Conservation (phyloP, 1,140 invertebrate species). For the Drosophila ironensis region DNA sequence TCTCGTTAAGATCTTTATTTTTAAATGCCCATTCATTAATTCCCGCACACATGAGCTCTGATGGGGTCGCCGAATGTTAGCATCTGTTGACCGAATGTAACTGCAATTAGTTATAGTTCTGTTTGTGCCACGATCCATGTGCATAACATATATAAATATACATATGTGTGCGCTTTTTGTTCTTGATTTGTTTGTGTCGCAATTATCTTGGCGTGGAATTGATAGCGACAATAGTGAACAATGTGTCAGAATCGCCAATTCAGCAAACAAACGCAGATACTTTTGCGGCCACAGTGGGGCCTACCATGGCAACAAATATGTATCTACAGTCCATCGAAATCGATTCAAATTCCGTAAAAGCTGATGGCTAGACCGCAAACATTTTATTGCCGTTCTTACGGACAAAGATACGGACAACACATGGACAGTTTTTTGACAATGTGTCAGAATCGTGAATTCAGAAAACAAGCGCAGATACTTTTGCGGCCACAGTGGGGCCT, state of each 20-base stretch:
- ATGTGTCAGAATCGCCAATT: conserved; percentile 21
- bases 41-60: background rate
- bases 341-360: too few relatives aligned
- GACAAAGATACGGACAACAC: too few relatives aligned
- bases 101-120: conserved; percentile 23
- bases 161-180: conserved; percentile 4
- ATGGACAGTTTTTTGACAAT: too few relatives aligned
- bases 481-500: background rate
- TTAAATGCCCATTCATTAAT: conserved; percentile 11
- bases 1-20: conserved; percentile 11
- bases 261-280: conserved; percentile 1
- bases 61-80: background rate
- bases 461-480: background rate
- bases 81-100: conserved; percentile 23
- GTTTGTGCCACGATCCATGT: background rate
- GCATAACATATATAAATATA: background rate
- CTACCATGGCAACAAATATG: background rate
- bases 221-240: conserved; percentile 19
- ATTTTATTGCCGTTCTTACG: too few relatives aligned
- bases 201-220: conserved; percentile 31
- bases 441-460: conserved; percentile 20
- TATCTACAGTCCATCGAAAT: background rate
- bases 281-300: background rate
- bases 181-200: conserved; percentile 18
- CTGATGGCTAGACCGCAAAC: too few relatives aligned